Evolutionary conservation across 2,113 vertebrate genomes (phyloP).

Genomic region (Donacobius atricapilla): DNA sequence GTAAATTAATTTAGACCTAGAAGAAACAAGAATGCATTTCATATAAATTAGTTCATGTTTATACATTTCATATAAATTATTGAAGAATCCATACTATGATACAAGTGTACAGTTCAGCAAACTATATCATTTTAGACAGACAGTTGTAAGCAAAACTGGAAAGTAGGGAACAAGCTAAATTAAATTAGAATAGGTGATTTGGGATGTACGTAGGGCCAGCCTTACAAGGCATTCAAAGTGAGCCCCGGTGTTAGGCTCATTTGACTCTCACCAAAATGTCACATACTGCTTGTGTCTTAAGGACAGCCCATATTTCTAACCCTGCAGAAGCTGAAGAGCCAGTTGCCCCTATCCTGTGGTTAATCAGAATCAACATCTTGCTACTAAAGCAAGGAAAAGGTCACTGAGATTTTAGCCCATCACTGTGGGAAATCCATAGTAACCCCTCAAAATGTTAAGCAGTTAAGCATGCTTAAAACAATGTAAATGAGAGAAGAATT

Average conservation of each 20-base stretch:
- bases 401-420: neutral
- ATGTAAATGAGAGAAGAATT: neutral
- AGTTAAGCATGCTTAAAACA: neutral
- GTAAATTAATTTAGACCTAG: neutral
- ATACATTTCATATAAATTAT: neutral
- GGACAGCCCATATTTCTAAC: neutral
- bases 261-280: neutral
- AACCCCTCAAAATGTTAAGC: neutral
- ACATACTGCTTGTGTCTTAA: neutral
- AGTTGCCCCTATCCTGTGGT: neutral
- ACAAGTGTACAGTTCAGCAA: neutral
- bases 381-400: neutral
- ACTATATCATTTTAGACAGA: neutral
- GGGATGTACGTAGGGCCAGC: neutral
- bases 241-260: neutral
- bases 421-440: neutral
- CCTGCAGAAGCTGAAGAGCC: neutral
- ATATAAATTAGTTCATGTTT: neutral
- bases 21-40: neutral
- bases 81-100: neutral
- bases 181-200: neutral
- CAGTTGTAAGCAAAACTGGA: neutral
- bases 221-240: neutral
- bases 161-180: neutral
- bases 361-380: neutral